Percentiles rank a stretch among this genome's conserved stretches.
Evolutionary conservation across 2,888 invertebrate species (phyloP).

Genomic region (Allolobophora icterica): DNA sequence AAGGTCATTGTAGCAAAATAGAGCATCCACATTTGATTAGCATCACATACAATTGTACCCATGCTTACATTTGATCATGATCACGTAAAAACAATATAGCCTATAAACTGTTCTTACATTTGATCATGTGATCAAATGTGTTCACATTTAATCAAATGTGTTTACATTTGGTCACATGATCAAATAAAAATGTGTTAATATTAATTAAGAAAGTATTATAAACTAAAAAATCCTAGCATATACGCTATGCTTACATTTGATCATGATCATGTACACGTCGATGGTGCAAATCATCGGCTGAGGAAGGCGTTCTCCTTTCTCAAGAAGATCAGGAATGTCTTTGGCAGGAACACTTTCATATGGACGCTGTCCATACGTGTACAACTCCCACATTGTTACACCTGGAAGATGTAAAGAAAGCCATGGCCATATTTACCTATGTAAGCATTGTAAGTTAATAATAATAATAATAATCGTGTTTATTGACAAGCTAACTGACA

Average conservation of each 20-base stretch:
- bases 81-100: slow-evolving; percentile 94
- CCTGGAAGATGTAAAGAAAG: slow-evolving; percentile 62
- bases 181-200: background rate
- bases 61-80: slow-evolving; percentile 77
- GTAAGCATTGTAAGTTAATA: no score
- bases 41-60: background rate
- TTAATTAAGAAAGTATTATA: background rate
- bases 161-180: background rate
- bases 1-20: background rate
- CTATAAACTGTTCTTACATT: background rate
- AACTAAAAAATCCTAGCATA: background rate
- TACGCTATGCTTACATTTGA: slow-evolving; percentile 75
- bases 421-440: background rate
- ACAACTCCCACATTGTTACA: slow-evolving; percentile 95
- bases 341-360: slow-evolving; percentile 89
- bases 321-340: slow-evolving; percentile 89
- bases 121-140: background rate
- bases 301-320: slow-evolving; percentile 89
- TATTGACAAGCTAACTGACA: no score
- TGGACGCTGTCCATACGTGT: slow-evolving; percentile 92
- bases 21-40: slow-evolving; percentile 74
- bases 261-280: slow-evolving; percentile 94
- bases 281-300: slow-evolving; percentile 93
- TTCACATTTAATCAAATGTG: background rate
- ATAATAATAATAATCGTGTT: no score